These are phyloP conservation scores for Parotia lawesii DNA, from an alignment of 2,113 vertebrate species.

Conservation along the genomic window DNA sequence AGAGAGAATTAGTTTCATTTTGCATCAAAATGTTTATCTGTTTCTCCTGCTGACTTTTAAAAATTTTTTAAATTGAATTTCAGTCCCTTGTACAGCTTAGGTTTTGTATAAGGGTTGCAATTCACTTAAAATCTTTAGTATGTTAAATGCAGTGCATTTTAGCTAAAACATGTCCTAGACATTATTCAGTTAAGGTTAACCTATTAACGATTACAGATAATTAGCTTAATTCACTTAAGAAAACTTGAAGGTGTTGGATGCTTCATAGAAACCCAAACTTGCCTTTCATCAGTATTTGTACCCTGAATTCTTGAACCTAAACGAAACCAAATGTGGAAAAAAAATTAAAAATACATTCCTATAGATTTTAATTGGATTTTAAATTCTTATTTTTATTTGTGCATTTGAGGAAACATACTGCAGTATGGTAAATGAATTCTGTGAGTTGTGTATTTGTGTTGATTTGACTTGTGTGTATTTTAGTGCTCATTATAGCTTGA, in stretches of 20 bases:
- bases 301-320: not conserved
- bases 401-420: not conserved
- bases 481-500: not conserved
- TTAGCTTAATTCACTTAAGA: not conserved
- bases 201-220: not conserved
- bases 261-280: not conserved
- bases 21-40: conserved; percentile 61
- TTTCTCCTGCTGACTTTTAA: conserved; percentile 19
- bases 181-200: not conserved
- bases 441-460: not conserved
- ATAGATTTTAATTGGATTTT: not conserved
- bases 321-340: not conserved
- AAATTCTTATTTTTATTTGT: not conserved
- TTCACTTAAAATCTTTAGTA: conserved; percentile 42
- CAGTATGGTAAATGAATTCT: not conserved
- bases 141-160: conserved; percentile 61
- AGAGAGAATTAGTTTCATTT: conserved; percentile 54
- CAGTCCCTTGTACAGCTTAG: not conserved
- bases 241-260: not conserved
- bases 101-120: conserved; percentile 22
- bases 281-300: not conserved
- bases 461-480: conserved; percentile 1
- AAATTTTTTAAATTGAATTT: conserved; percentile 45
- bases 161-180: not conserved
- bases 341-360: not conserved